A percentile compares a stretch with the other conserved stretches of the same genome.
phyloP scores from a whole-genome alignment of 2,888 invertebrate species.

The Acleris cristana region DNA sequence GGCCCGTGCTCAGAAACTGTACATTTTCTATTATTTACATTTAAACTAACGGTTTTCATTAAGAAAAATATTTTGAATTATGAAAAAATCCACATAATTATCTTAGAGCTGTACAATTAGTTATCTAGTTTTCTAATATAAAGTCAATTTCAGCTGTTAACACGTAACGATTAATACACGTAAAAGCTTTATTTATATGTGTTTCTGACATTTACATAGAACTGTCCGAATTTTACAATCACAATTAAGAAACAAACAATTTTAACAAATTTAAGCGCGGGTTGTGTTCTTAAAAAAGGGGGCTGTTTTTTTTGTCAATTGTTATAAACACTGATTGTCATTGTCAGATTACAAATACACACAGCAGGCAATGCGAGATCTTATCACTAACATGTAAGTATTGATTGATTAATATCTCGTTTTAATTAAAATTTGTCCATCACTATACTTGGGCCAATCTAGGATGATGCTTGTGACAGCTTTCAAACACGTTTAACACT shows the following conservation, averaged over 20 bases:
- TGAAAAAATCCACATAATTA: constrained; percentile 49
- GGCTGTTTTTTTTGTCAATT: too few relatives aligned
- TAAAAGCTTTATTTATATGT: constrained; percentile 55
- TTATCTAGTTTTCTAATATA: constrained; percentile 49
- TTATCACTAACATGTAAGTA: too few relatives aligned
- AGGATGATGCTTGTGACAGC: too few relatives aligned
- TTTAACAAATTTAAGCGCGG: too few relatives aligned
- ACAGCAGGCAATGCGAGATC: too few relatives aligned
- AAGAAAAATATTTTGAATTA: constrained; percentile 64
- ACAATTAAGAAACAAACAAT: neutral
- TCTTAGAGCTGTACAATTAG: constrained; percentile 58
- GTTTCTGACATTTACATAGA: constrained; percentile 42
- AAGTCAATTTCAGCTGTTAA: constrained; percentile 43
- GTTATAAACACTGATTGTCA: too few relatives aligned
- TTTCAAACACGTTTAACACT: too few relatives aligned
- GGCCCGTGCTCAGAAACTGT: constrained; percentile 45
- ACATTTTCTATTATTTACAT: constrained; percentile 63
- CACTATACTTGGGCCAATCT: too few relatives aligned
- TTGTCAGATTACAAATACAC: too few relatives aligned
- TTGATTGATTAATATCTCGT: too few relatives aligned
- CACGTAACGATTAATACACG: constrained; percentile 48
- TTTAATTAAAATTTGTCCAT: too few relatives aligned
- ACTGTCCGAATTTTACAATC: neutral
- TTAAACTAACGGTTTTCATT: constrained; percentile 51
- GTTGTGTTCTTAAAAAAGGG: too few relatives aligned